Evolutionary conservation across 2,888 invertebrate species (phyloP).

Genomic region (Caenorhabditis becei): DNA sequence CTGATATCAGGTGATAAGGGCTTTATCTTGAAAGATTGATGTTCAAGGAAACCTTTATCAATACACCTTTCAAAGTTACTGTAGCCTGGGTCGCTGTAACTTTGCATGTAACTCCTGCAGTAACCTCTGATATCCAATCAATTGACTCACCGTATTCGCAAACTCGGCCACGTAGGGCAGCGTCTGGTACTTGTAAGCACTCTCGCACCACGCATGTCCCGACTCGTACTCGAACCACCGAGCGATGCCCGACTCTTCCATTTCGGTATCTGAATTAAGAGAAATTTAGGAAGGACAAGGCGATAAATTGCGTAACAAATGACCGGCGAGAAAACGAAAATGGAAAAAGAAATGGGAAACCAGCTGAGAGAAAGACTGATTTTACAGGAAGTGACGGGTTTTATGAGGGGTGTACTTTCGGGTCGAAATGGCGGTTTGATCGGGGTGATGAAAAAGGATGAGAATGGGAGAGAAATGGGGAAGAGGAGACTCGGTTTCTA

Average conservation of each 20-base stretch:
- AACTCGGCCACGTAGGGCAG: conserved; percentile 79
- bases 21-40: no score
- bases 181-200: conserved; percentile 80
- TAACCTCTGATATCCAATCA: no score
- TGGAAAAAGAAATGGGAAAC: not conserved
- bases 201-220: conserved; percentile 80
- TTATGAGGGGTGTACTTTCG: conserved; percentile 42
- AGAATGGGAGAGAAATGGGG: conserved; percentile 1
- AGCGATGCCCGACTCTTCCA: conserved; percentile 30
- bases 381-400: conserved; percentile 21
- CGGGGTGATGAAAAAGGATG: not conserved
- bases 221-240: conserved; percentile 79
- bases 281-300: conserved; percentile 6
- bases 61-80: no score
- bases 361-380: conserved; percentile 26
- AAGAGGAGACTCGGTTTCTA: conserved; percentile 36
- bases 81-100: no score
- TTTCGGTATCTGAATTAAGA: no score
- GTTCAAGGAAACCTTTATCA: no score
- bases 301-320: conserved; percentile 29
- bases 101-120: no score
- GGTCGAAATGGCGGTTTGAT: conserved; percentile 19
- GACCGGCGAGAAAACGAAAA: conserved; percentile 7
- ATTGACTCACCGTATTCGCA: conserved; percentile 75
- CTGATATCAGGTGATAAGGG: no score